Evolutionary conservation across 2,888 invertebrate genomes (phyloP), one percentile per base, ranked within the genome.

Genomic region (Xestia c-nigrum): DNA sequence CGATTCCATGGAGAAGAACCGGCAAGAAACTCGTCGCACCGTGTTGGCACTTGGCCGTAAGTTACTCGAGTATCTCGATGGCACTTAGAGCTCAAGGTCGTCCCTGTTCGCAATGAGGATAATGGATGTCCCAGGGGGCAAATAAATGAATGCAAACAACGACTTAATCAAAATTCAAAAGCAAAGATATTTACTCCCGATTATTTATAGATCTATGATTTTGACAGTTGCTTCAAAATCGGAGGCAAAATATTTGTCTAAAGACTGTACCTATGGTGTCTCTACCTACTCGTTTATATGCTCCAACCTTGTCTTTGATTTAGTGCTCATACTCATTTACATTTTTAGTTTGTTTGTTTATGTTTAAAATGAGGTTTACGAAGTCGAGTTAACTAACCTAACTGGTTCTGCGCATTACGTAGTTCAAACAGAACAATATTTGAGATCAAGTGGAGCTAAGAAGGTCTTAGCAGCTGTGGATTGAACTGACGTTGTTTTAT

Each of bases 301-400:
- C 65, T 69, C 43, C 52, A 74, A 81, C 89, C 87, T 88, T 88
- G 82, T 40, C 66, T 74, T 65, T 85, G 81, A 87, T 84, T 89
- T 84, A 85, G 69, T 78, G 63, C 57, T 71, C 40, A 64, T 57
- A 57, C 77, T 78, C 64, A 87, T 87, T 88, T 69, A 80, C 75
- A 82, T 87, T 78, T 88, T 81, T 78, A 87, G 78, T 87, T 87
- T 87, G 87, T 88, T 88, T 86, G 81, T 81, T 71, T 83, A 74
- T 67, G 73, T 68, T 57, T 81, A 68, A 87, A 84, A 84, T 86
- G 74, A 80, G 86, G 84, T 86, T 77, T 76, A 78, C 46, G 46
- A 72, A 76, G 72, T 59, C 40, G 72, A 76, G 72, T 68, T 78
- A 55, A 71, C 68, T 38, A 43, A 72, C 74, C 76, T 71, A 84